phyloP scores from a whole-genome alignment of 2,113 vertebrate species.

The Junco hyemalis region DNA sequence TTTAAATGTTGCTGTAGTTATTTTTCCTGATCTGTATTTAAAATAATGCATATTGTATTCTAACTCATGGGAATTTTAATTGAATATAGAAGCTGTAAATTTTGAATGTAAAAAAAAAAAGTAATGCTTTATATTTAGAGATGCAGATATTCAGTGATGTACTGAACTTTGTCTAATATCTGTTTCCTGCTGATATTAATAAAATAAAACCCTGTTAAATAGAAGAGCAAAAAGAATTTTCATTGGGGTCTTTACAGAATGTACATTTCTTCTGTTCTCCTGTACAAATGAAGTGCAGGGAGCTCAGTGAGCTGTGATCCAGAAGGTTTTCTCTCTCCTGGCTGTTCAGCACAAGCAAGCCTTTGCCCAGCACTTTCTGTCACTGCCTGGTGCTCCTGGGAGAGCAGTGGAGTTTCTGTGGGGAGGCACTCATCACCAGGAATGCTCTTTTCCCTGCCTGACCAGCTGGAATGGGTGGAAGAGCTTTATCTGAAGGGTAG shows the following conservation, averaged over 20 bases:
- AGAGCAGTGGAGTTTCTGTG: background rate
- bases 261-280: background rate
- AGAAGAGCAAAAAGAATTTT: background rate
- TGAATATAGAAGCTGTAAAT: constrained; percentile 61
- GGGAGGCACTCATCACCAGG: background rate
- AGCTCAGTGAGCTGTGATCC: accelerated
- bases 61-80: constrained; percentile 64
- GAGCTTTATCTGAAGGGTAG: background rate
- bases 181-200: constrained; percentile 27
- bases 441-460: background rate
- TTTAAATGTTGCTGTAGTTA: constrained; percentile 65
- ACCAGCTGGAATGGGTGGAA: background rate
- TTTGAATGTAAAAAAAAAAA: constrained; percentile 53
- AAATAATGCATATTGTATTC: constrained; percentile 45
- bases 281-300: too few relatives aligned
- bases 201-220: background rate
- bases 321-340: background rate
- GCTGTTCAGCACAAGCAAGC: background rate
- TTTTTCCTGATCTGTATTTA: constrained; percentile 69
- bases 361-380: accelerated
- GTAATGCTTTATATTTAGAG: constrained; percentile 58
- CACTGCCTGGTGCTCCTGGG: background rate
- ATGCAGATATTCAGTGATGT: background rate
- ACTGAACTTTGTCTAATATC: background rate
- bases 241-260: background rate